Conservation (phyloP, 2,113 vertebrate species). For the Columba janthina region DNA sequence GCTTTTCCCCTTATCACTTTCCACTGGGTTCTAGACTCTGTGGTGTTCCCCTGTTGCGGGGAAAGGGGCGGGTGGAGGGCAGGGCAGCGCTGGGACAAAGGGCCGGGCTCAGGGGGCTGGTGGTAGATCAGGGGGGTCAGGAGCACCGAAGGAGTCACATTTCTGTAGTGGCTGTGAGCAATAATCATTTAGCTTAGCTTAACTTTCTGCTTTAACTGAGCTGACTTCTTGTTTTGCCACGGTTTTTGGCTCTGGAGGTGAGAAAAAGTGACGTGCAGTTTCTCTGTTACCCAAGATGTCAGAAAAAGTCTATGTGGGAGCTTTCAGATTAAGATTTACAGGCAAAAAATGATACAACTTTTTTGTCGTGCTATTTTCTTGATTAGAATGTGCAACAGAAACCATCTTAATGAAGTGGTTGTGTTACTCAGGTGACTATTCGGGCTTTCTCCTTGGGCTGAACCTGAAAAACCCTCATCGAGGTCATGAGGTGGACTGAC, state of each 20-base stretch:
- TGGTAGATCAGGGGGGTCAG: background rate
- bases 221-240: background rate
- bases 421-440: background rate
- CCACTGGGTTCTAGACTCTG: too few relatives aligned
- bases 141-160: background rate
- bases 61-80: too few relatives aligned
- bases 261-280: background rate
- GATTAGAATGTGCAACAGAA: background rate
- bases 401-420: background rate
- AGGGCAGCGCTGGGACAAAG: too few relatives aligned
- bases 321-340: background rate
- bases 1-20: too few relatives aligned
- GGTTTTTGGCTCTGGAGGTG: background rate
- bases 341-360: background rate
- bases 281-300: background rate
- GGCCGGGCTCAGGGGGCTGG: too few relatives aligned
- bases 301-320: background rate
- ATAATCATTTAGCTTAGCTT: too few relatives aligned
- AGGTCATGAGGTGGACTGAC: background rate
- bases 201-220: background rate
- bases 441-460: background rate
- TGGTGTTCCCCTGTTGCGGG: too few relatives aligned
- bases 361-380: background rate
- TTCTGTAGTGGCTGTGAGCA: background rate
- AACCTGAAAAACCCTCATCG: background rate